phyloP scores from a whole-genome alignment of 2,888 invertebrate genomes.

The Drosophila neoperkinsi region DNA sequence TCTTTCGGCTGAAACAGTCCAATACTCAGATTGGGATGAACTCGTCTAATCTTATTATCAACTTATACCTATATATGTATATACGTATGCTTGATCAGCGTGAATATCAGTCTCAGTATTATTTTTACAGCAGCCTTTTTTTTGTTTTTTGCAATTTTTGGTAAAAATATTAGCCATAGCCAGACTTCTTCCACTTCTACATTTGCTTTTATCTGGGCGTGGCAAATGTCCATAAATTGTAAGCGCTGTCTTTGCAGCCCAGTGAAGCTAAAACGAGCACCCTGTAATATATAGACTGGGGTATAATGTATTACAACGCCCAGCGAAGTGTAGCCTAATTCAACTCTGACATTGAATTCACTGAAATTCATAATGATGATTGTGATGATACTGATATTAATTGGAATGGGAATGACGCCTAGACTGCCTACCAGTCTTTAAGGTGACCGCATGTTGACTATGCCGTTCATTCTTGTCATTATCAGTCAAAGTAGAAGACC shows the following conservation, averaged over 20 bases:
- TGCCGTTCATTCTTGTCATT: slow-evolving; percentile 18
- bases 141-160: background rate
- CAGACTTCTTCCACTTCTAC: too few species aligned
- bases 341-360: background rate
- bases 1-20: too few species aligned
- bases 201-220: slow-evolving; percentile 7
- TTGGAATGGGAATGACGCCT: too few species aligned
- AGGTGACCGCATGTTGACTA: slow-evolving; percentile 21
- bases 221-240: slow-evolving; percentile 11
- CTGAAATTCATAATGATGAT: slow-evolving; percentile 9
- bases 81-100: background rate
- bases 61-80: background rate
- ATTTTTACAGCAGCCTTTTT: background rate
- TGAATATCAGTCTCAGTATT: background rate
- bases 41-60: too few species aligned
- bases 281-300: background rate
- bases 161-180: background rate
- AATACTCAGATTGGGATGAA: too few species aligned
- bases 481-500: slow-evolving; percentile 11
- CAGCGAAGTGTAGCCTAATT: slow-evolving; percentile 9
- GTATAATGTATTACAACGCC: background rate
- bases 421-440: too few species aligned
- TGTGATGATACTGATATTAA: background rate
- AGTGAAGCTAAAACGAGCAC: background rate
- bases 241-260: slow-evolving; percentile 1